Conservation (phyloP, 2,113 vertebrate species). For the Heterotis niloticus region DNA sequence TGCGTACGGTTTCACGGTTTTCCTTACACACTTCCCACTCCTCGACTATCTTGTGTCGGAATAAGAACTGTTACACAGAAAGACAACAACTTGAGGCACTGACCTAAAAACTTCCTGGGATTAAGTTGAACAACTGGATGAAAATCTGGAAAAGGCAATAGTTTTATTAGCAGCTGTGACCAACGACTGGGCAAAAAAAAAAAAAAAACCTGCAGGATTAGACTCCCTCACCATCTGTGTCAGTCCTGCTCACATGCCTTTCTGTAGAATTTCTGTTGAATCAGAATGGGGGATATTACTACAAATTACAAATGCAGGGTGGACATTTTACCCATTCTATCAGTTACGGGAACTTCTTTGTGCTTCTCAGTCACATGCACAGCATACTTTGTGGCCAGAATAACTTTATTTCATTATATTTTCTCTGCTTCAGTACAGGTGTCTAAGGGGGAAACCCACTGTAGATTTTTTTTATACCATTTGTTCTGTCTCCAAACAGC, state of each 20-base stretch:
- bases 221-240: not conserved
- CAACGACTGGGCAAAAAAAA: no score
- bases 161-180: not conserved
- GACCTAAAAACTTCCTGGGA: slow-evolving; percentile 1
- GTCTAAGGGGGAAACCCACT: no score
- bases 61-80: not conserved
- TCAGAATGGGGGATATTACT: not conserved
- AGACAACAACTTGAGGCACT: not conserved
- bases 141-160: not conserved
- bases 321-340: not conserved
- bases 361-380: not conserved
- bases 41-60: not conserved
- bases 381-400: not conserved
- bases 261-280: not conserved
- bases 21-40: not conserved
- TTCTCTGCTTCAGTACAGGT: no score
- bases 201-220: slow-evolving; percentile 12
- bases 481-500: no score
- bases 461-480: no score
- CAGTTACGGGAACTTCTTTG: not conserved
- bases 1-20: not conserved
- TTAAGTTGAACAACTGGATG: not conserved
- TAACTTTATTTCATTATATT: no score
- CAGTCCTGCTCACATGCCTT: not conserved
- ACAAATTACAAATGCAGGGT: not conserved